Conservation (phyloP, 2,797 vertebrate genomes). For the Podarcis siculus region DNA sequence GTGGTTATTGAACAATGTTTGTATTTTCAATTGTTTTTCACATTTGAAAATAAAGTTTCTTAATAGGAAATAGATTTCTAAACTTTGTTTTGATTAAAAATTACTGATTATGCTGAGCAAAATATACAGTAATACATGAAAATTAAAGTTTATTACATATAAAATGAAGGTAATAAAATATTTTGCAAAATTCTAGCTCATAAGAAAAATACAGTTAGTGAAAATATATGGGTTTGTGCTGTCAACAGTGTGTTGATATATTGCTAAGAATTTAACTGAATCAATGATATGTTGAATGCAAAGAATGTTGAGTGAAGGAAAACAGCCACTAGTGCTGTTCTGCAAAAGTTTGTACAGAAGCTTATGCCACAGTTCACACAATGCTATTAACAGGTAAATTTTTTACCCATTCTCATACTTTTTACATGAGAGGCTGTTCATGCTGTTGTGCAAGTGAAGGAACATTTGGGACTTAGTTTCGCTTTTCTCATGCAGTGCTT, state of each 20-base stretch:
- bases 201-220: slow-evolving; percentile 67
- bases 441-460: not conserved
- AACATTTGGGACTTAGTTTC: not conserved
- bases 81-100: slow-evolving; percentile 66
- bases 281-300: slow-evolving; percentile 25
- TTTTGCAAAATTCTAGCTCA: slow-evolving; percentile 60
- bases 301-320: not conserved
- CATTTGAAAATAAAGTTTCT: slow-evolving; percentile 67
- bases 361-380: not conserved
- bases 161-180: slow-evolving; percentile 69
- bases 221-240: slow-evolving; percentile 58
- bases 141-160: slow-evolving; percentile 62
- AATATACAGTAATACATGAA: slow-evolving; percentile 65
- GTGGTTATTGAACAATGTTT: slow-evolving; percentile 55
- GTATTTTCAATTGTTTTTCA: slow-evolving; percentile 47
- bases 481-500: not conserved
- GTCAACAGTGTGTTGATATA: slow-evolving; percentile 59
- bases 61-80: slow-evolving; percentile 55
- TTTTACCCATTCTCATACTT: not conserved
- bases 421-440: not conserved
- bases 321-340: not conserved
- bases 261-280: slow-evolving; percentile 66
- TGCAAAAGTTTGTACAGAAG: not conserved
- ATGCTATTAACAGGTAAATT: not conserved
- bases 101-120: slow-evolving; percentile 55